Percentiles rank a stretch among this genome's conserved stretches.
Conservation (phyloP, 1,140 invertebrate genomes). For the Bombus breviceps region DNA sequence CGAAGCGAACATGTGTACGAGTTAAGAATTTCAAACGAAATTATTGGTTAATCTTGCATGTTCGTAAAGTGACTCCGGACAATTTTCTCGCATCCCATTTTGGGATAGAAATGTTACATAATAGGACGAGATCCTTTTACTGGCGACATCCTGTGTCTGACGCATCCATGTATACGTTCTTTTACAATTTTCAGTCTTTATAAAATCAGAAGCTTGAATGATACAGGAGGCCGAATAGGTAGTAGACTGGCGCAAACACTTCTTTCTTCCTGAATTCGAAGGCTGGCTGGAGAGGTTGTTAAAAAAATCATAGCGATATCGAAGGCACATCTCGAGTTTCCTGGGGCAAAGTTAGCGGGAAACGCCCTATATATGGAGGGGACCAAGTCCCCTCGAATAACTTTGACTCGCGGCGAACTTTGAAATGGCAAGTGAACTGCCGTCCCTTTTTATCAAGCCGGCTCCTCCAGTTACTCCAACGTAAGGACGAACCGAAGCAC, state of each 20-base stretch:
- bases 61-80: background rate
- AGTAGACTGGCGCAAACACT: background rate
- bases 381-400: slow-evolving; percentile 25
- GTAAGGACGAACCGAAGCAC: slow-evolving; percentile 38
- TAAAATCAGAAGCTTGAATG: slow-evolving; percentile 10
- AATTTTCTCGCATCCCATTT: background rate
- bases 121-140: background rate
- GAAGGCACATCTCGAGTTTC: background rate
- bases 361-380: slow-evolving; percentile 14
- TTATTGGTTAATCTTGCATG: slow-evolving; percentile 20
- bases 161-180: background rate
- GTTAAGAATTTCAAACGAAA: slow-evolving; percentile 8
- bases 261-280: too few species aligned
- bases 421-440: slow-evolving; percentile 59
- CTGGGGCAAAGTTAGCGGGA: background rate
- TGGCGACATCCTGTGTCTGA: background rate
- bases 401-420: slow-evolving; percentile 55
- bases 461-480: slow-evolving; percentile 43
- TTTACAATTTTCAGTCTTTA: slow-evolving; percentile 2
- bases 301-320: slow-evolving; percentile 25
- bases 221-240: background rate
- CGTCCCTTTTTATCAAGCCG: slow-evolving; percentile 62
- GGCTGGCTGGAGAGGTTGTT: background rate
- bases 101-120: background rate
- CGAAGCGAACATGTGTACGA: background rate